A percentile compares a stretch with the other conserved stretches of the same genome.
Evolutionary conservation across 2,113 vertebrate genomes (phyloP).

Genomic region (Plecotus auritus): DNA sequence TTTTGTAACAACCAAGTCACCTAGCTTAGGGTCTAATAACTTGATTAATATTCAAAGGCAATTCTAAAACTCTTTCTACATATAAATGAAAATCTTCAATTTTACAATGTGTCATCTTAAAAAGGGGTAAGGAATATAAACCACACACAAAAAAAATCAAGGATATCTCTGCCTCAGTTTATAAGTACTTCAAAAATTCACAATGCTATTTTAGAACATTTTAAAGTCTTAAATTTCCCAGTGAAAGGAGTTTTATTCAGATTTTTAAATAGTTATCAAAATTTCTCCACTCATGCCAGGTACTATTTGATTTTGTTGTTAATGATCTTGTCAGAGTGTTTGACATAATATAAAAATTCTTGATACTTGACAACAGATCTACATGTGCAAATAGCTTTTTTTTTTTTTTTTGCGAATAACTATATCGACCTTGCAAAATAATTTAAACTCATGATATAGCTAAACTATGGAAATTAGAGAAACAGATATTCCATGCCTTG

Average conservation of each 20-base stretch:
- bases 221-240: background rate
- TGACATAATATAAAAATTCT: background rate
- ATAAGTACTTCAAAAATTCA: background rate
- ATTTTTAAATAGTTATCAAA: background rate
- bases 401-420: background rate
- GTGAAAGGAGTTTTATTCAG: background rate
- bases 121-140: background rate
- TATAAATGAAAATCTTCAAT: background rate
- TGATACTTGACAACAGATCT: background rate
- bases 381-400: background rate
- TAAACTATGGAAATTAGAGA: background rate
- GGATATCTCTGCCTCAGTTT: background rate
- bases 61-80: background rate
- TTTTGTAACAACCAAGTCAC: background rate
- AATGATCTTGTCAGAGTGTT: background rate
- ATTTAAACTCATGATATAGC: background rate
- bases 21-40: background rate
- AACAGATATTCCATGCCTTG: background rate
- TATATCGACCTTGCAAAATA: background rate
- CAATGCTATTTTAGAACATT: background rate
- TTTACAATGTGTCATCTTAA: background rate
- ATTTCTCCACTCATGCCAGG: background rate
- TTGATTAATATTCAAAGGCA: background rate
- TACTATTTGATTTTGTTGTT: background rate
- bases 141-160: background rate